A percentile compares a stretch with the other conserved stretches of the same genome.
phyloP scores from a whole-genome alignment of 2,888 invertebrate genomes.

The Eurois occulta region DNA sequence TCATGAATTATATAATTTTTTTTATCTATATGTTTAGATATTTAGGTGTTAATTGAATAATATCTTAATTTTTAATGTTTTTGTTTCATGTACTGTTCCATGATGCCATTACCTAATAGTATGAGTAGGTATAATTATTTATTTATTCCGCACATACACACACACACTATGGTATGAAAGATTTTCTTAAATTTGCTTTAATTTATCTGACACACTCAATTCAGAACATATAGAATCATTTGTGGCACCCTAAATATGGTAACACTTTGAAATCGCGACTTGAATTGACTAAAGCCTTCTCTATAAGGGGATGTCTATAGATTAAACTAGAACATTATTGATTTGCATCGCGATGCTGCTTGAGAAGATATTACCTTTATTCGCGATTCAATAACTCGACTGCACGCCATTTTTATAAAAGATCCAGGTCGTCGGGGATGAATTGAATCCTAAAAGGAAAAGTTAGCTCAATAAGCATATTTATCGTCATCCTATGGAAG shows the following conservation, averaged over 20 bases:
- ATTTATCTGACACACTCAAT: slow-evolving; percentile 33
- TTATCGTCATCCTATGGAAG: slow-evolving; percentile 46
- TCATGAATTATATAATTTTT: slow-evolving; percentile 53
- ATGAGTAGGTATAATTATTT: slow-evolving; percentile 85
- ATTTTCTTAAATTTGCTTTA: slow-evolving; percentile 31
- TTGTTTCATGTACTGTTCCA: slow-evolving; percentile 89
- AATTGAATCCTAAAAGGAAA: slow-evolving; percentile 52
- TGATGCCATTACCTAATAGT: slow-evolving; percentile 84
- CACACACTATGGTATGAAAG: slow-evolving; percentile 45
- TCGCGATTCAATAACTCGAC: slow-evolving; percentile 60
- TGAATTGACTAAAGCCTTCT: slow-evolving; percentile 49
- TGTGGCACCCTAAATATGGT: slow-evolving; percentile 67
- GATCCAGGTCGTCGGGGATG: slow-evolving; percentile 17
- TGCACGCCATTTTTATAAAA: slow-evolving; percentile 36
- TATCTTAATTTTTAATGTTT: slow-evolving; percentile 77
- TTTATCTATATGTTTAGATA: slow-evolving; percentile 57
- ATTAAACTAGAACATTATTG: slow-evolving; percentile 71
- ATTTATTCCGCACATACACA: slow-evolving; percentile 60
- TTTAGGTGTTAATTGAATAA: slow-evolving; percentile 65
- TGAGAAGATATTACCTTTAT: slow-evolving; percentile 69
- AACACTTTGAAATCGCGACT: slow-evolving; percentile 63
- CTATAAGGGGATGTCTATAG: slow-evolving; percentile 66
- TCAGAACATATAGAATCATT: slow-evolving; percentile 49
- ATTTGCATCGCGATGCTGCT: slow-evolving; percentile 71
- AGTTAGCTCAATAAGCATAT: slow-evolving; percentile 44